phyloP scores from a whole-genome alignment of 2,888 invertebrate species.

The Ophion ellenae region DNA sequence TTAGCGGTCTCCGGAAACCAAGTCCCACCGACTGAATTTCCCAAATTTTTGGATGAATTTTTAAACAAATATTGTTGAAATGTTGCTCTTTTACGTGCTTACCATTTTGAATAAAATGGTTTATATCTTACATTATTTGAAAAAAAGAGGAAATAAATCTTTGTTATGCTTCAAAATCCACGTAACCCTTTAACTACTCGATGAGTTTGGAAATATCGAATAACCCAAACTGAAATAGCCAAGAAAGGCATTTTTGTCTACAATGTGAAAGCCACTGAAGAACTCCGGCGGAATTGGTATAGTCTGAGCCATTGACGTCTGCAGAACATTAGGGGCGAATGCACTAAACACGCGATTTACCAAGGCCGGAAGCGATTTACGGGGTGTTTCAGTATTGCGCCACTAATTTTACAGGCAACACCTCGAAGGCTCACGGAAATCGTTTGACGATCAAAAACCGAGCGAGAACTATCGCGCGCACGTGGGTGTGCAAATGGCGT shows the following conservation, averaged over 20 bases:
- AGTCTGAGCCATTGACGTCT: neutral
- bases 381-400: neutral
- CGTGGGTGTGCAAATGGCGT: too few relatives aligned
- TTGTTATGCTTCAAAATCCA: too few relatives aligned
- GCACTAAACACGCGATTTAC: conserved; percentile 15
- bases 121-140: too few relatives aligned
- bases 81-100: too few relatives aligned
- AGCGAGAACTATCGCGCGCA: neutral
- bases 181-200: neutral
- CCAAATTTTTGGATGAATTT: too few relatives aligned
- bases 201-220: neutral
- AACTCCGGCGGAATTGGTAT: neutral
- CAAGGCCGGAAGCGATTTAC: conserved; percentile 15
- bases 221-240: neutral
- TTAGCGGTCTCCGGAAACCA: too few relatives aligned
- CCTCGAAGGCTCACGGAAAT: conserved; percentile 9
- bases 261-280: neutral
- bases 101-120: too few relatives aligned
- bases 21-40: too few relatives aligned
- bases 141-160: too few relatives aligned
- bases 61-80: too few relatives aligned
- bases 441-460: neutral
- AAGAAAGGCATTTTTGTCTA: neutral
- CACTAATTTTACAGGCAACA: conserved; percentile 3
- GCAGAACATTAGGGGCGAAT: conserved; percentile 5